Percentiles rank a stretch among this genome's conserved stretches.
Conservation (phyloP, 2,113 vertebrate species). For the Myotis davidii region DNA sequence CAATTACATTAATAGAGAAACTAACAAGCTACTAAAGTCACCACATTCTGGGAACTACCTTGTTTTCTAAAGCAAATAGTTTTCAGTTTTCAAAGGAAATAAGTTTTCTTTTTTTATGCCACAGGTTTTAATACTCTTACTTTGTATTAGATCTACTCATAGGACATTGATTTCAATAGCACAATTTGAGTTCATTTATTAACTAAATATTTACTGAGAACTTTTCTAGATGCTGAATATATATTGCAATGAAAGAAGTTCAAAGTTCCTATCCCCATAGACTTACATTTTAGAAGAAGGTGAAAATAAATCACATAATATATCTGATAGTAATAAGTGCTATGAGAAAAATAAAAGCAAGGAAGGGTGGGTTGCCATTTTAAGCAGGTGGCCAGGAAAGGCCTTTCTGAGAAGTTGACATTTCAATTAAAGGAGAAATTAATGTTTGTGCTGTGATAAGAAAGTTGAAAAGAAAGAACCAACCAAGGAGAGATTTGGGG, state of each 20-base stretch:
- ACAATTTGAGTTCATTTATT: not conserved
- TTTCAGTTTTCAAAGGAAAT: not conserved
- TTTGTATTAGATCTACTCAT: not conserved
- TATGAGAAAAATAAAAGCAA: conserved; percentile 5
- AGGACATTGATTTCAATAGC: not conserved
- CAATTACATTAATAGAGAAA: not conserved
- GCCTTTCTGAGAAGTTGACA: not conserved
- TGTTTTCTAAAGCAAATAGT: not conserved
- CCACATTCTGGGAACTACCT: not conserved
- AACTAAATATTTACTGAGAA: not conserved
- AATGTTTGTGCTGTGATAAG: not conserved
- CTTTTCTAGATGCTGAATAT: not conserved
- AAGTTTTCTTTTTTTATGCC: not conserved
- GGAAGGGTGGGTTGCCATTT: not conserved
- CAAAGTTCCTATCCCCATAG: not conserved
- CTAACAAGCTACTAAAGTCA: not conserved
- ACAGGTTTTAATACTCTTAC: not conserved
- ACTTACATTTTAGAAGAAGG: not conserved
- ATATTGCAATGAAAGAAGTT: not conserved
- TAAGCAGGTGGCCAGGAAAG: not conserved
- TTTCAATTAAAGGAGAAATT: not conserved
- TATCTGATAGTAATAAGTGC: not conserved
- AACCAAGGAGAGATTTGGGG: not conserved
- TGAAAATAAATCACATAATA: not conserved
- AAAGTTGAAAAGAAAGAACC: not conserved